Base-by-base conservation (phyloP, 2,888 invertebrate species). In the Hydroisotoma schaefferi region DNA sequence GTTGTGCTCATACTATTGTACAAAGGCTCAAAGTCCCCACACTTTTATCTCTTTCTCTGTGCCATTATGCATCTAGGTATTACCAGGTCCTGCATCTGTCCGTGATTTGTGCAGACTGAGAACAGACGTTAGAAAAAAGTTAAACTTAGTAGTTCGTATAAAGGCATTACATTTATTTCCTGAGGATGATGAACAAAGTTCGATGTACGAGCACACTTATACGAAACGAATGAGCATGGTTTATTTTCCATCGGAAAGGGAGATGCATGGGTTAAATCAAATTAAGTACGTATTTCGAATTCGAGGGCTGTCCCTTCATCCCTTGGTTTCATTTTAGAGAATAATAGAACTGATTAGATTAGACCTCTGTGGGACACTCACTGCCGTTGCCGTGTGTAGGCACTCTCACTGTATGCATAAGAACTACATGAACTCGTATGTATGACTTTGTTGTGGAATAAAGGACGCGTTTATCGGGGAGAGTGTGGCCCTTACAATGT, bases 271-370 rank as follows among this genome's bases (percentile, higher is more conserved):
- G 33, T 52, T 55, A 56, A 59, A 63, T 63, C 56, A 44, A 63
- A 59, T 63, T 63, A 63, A 55, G 56, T 59, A 53, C 55, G n/a
- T n/a, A n/a, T n/a, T n/a, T n/a, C n/a, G n/a, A n/a, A n/a, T 53
- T 59, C 23, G 40, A 51, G 57, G 57, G 57, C 37, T 57, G 51
- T 37, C 40, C n/a, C 25, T 46, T 12, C 4, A 46, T 22, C 25
- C 25, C 23, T 46, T 46, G 23, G 23, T 46, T 46, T 46, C 20
- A 6, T 43, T 46, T 46, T 25, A 15, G 6, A 25, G 46, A 46
- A 23, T 46, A 46, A 46, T 46, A 46, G 22, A 46, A 46, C 46
- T 58, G 63, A 63, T 62, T 62, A 62, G 62, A 62, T 62, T 62
- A 62, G 62, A 27, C 55, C 51, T 49, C 57, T 29, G 57, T 51